phyloP scores from a whole-genome alignment of 2,888 invertebrate species.

The Apodemia hepburni region DNA sequence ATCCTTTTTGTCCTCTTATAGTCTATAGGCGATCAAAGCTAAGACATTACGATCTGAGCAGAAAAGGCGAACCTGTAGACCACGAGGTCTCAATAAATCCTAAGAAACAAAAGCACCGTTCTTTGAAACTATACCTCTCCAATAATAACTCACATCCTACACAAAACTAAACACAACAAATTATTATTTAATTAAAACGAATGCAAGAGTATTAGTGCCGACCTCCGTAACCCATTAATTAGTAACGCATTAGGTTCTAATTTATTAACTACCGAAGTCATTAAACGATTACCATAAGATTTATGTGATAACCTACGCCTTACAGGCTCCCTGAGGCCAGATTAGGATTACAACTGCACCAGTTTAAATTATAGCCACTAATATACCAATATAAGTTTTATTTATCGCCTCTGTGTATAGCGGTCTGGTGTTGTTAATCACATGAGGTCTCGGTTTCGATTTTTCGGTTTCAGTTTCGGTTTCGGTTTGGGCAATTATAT shows the following conservation, averaged over 20 bases:
- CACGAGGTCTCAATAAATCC: not conserved
- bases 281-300: constrained; percentile 16
- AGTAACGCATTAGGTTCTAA: constrained; percentile 19
- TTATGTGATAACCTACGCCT: constrained; percentile 19
- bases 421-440: too few relatives aligned
- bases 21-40: too few relatives aligned
- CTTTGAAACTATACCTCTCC: not conserved
- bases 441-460: too few relatives aligned
- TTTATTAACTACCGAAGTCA: constrained; percentile 17
- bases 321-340: constrained; percentile 15
- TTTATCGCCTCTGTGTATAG: not conserved
- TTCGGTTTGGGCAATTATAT: too few relatives aligned
- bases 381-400: not conserved
- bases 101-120: not conserved
- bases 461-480: too few relatives aligned
- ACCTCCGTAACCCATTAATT: constrained; percentile 18
- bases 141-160: not conserved
- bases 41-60: too few relatives aligned
- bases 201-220: constrained; percentile 1
- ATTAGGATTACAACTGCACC: constrained; percentile 6
- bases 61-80: too few relatives aligned
- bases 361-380: not conserved
- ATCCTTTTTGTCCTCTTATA: too few relatives aligned
- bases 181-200: constrained; percentile 11
- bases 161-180: constrained; percentile 9